phyloP scores from a whole-genome alignment of 35 echinoderm and acorn worm species.

The Stichopus chloronotus region DNA sequence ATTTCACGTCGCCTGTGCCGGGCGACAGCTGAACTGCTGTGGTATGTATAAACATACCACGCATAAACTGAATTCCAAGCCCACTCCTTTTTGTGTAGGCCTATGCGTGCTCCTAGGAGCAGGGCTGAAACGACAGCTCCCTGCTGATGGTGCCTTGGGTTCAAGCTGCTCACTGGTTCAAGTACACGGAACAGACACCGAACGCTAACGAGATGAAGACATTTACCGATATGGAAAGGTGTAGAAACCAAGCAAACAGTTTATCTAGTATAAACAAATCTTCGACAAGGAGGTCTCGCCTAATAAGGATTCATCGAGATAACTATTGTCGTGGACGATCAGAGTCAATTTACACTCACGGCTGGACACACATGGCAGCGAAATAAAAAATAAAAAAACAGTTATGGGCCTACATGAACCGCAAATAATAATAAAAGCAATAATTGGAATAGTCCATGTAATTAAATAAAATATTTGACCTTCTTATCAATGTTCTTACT shows the following conservation, averaged over 20 bases:
- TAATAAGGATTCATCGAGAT: not conserved
- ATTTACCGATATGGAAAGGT: not conserved
- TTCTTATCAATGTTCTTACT: too few species aligned
- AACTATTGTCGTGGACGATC: not conserved
- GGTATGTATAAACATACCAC: not conserved
- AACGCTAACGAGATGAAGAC: not conserved
- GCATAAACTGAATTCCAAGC: not conserved
- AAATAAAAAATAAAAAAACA: not conserved
- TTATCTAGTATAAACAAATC: constrained; percentile 2
- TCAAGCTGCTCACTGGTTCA: not conserved
- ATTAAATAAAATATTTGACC: too few species aligned
- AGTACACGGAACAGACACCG: not conserved
- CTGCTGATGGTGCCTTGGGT: too few species aligned
- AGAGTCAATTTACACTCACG: not conserved
- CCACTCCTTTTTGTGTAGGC: not conserved
- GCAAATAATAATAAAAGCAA: too few species aligned
- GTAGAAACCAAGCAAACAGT: not conserved
- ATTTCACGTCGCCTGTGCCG: too few species aligned
- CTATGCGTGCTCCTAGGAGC: not conserved
- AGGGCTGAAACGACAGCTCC: not conserved
- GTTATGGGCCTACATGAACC: too few species aligned
- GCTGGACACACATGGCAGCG: not conserved
- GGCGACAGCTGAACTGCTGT: not conserved
- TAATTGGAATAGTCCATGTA: too few species aligned
- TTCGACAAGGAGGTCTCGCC: not conserved